phyloP scores from a whole-genome alignment of 2,113 vertebrate species.

The Corydoras sp. region DNA sequence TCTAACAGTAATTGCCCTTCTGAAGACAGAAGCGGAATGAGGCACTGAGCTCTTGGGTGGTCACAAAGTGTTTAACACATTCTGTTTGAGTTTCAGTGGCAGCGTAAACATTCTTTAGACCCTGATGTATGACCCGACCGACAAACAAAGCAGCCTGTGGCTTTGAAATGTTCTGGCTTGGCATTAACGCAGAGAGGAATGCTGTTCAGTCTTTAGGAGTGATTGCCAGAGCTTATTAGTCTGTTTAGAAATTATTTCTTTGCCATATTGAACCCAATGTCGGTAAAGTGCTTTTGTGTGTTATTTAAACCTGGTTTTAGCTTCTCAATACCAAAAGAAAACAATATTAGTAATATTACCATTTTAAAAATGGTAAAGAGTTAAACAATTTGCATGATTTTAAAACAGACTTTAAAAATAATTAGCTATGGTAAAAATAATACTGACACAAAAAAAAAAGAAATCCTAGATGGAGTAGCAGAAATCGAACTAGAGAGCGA shows the following conservation, averaged over 20 bases:
- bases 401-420: no score
- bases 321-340: neutral
- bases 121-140: constrained; percentile 40
- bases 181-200: constrained; percentile 32
- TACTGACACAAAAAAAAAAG: no score
- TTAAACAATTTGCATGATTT: no score
- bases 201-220: constrained; percentile 29
- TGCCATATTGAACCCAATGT: constrained; percentile 37
- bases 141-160: constrained; percentile 25
- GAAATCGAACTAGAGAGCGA: no score
- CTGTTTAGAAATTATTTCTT: constrained; percentile 42
- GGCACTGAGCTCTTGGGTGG: constrained; percentile 38
- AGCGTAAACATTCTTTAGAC: constrained; percentile 47
- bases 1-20: constrained; percentile 36
- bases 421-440: no score
- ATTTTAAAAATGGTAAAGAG: no score
- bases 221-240: constrained; percentile 39
- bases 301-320: constrained; percentile 11
- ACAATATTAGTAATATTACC: no score
- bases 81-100: constrained; percentile 59
- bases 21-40: constrained; percentile 28
- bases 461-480: no score
- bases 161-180: constrained; percentile 45
- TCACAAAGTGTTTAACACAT: constrained; percentile 37
- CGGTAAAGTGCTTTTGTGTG: constrained; percentile 29